Base-by-base conservation (phyloP, 2,113 vertebrate genomes). In the Cebus imitator region DNA sequence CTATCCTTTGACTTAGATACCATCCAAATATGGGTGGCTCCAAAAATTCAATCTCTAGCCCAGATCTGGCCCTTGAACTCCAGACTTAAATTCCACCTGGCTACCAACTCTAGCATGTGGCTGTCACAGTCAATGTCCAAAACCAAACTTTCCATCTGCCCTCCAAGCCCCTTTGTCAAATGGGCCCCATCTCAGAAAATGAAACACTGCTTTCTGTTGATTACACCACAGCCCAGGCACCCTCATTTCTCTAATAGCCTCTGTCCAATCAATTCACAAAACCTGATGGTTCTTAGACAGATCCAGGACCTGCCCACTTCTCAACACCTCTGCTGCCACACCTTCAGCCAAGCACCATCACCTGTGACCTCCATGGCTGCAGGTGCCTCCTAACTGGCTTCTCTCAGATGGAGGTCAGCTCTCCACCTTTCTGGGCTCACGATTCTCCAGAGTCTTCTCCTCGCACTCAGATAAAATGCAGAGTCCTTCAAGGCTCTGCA, bases 21-120 rank as follows among this genome's bases (percentile, higher is more conserved):
- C 45, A 73, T 17, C 52, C 30, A 40, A 11, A 40, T n/a, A 37
- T 5, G 10, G 58, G 30, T 14, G 11, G 37, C 50, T 88, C 25
- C 45, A n/a, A 72, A 61, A 32, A 37, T 32, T 40, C 23, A 8
- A 61, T 58, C 84, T 79, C 37, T 37, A 52, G 78, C 35, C 70
- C 55, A 70, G 32, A 64, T 6, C 52, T 73, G 32, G 48, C n/a
- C 87, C 37, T 58, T 48, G 16, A 78, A 81, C 68, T 82, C 84
- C n/a, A 61, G 64, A 84, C 73, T 35, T 73, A 48, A 91, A 76
- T 50, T 91, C 73, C 64, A 58, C 25, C 40, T 27, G 76, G 32
- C 75, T 78, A 11, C 45, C 35, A 17, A 32, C n/a, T 20, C 30
- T 0, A 21, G 55, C 57, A 64, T 3, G 0, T 32, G n/a, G 73